Base-by-base conservation (phyloP, 2,888 invertebrate species). In the Xanthia icteritia region DNA sequence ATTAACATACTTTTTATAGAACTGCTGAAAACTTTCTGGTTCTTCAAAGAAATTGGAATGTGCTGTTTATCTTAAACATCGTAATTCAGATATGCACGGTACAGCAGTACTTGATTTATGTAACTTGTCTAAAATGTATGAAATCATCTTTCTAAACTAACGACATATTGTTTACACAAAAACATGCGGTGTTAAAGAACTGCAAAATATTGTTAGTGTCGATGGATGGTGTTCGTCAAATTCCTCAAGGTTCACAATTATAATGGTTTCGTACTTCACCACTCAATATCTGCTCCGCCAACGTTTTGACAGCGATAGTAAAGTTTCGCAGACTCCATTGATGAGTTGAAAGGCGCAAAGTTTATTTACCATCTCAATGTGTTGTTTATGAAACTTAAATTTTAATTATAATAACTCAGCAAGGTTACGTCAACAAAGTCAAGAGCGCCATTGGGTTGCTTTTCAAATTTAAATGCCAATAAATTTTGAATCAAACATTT, bases 341-440 rank as follows among this genome's bases (percentile, higher is more conserved):
- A 84, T 83, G 77, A 77, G 76, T 73, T 78, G 70, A 83, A 84
- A 85, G 77, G 68, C 63, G 70, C 42, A n/a, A 76, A 73, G 86
- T 86, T 85, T 88, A 82, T 89, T 85, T 86, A 83, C 70, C 72
- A 79, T 63, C 70, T 67, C 73, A 77, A 83, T 82, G 71, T 77
- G 82, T 81, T 91, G 89, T 90, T 87, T 86, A 86, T 78, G 67
- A 84, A 86, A 85, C 85, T 85, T 84, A 81, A 81, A 86, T 85
- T 87, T 79, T 83, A 84, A 89, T 86, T 86, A 79, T 81, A 84
- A 90, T 86, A 83, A 83, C 82, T 77, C 82, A 27, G 67, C 75
- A 87, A 88, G 89, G 88, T 89, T 88, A 86, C 11, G 83, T 81
- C 78, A 84, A 86, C 88, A 90, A 89, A 91, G 90, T 91, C 89